Conservation (phyloP, 2,888 invertebrate species). For the Mesopsocus fuscifrons region DNA sequence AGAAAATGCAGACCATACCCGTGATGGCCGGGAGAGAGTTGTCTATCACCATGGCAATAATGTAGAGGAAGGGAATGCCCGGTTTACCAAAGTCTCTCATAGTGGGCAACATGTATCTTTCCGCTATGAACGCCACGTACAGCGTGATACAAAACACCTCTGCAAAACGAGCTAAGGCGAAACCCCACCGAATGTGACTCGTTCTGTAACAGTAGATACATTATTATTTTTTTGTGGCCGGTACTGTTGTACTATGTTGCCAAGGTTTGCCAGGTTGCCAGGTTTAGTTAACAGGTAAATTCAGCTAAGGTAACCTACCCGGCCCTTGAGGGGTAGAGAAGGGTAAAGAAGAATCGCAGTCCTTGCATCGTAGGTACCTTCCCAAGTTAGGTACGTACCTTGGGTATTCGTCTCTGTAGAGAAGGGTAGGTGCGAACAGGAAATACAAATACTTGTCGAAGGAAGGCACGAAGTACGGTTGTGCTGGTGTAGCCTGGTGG, state of each 20-base stretch:
- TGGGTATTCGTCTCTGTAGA: constrained; percentile 72
- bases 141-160: constrained; percentile 68
- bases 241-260: too few species aligned
- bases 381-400: constrained; percentile 30
- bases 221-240: too few species aligned
- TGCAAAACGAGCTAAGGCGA: constrained; percentile 43
- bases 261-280: too few species aligned
- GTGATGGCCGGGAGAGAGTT: constrained; percentile 56
- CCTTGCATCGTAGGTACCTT: too few species aligned
- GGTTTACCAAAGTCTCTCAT: constrained; percentile 40
- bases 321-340: too few species aligned
- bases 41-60: constrained; percentile 37
- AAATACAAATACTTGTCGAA: constrained; percentile 66
- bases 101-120: constrained; percentile 49
- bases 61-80: constrained; percentile 23
- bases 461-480: constrained; percentile 27
- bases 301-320: too few species aligned
- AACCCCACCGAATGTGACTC: constrained; percentile 49
- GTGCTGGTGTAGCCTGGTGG: constrained; percentile 22
- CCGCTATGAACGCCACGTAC: constrained; percentile 62
- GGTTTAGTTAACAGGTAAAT: too few species aligned
- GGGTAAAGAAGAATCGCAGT: too few species aligned
- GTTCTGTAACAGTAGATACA: too few species aligned
- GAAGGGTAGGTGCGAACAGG: constrained; percentile 70
- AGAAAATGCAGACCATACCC: constrained; percentile 57